phyloP scores from a whole-genome alignment of 1,140 invertebrate genomes.

The Yoshiicerus persimilis region DNA sequence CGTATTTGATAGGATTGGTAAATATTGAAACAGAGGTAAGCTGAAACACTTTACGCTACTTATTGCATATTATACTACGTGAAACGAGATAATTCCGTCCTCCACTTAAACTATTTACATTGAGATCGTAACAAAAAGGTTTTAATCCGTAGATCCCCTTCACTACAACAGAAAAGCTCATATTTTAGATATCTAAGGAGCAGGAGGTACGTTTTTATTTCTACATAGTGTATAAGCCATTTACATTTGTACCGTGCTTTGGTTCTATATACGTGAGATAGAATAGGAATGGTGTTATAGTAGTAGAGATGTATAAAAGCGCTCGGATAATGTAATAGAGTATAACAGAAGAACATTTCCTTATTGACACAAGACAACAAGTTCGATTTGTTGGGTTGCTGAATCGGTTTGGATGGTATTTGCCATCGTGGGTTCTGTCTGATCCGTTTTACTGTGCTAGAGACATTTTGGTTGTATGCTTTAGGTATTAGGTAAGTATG shows the following conservation, averaged over 20 bases:
- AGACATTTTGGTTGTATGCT: background rate
- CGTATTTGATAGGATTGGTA: background rate
- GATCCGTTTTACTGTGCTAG: background rate
- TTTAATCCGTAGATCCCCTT: too few relatives aligned
- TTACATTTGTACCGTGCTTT: too few relatives aligned
- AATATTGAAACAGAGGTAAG: background rate
- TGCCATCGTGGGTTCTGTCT: background rate
- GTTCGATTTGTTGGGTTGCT: background rate
- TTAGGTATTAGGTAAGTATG: background rate
- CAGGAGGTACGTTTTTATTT: too few relatives aligned
- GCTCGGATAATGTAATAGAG: background rate
- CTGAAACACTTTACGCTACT: background rate
- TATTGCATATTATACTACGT: background rate
- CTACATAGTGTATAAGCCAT: too few relatives aligned
- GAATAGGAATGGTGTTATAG: background rate
- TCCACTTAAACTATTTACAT: slow-evolving; percentile 11
- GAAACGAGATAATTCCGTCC: background rate
- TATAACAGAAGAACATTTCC: background rate
- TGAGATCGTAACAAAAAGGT: background rate
- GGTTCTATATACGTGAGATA: too few relatives aligned
- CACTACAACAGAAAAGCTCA: too few relatives aligned
- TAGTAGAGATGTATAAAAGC: background rate
- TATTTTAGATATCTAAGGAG: too few relatives aligned
- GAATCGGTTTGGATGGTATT: background rate
- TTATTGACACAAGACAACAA: slow-evolving; percentile 1